phyloP scores from a whole-genome alignment of 2,888 invertebrate genomes.

The Campaea margaritaria region DNA sequence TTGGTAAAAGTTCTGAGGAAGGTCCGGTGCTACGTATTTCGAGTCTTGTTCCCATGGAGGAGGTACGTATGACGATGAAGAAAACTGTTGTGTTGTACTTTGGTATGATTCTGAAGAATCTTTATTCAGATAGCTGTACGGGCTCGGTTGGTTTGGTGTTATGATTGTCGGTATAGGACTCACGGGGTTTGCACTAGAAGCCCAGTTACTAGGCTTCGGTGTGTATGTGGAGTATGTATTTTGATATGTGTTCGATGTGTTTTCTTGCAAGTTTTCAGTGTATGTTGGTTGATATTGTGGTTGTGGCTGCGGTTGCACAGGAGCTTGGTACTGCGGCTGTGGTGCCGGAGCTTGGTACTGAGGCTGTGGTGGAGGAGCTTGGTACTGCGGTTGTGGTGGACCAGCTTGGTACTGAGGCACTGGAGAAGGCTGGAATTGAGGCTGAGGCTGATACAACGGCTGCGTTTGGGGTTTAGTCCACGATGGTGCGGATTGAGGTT shows the following conservation, averaged over 20 bases:
- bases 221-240: conserved; percentile 57
- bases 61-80: conserved; percentile 75
- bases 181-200: conserved; percentile 47
- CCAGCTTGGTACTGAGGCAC: conserved; percentile 46
- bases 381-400: conserved; percentile 43
- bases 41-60: conserved; percentile 81
- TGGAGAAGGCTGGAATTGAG: conserved; percentile 45
- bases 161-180: conserved; percentile 46
- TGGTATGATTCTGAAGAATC: conserved; percentile 66
- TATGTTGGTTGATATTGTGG: conserved; percentile 56
- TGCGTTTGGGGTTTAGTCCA: conserved; percentile 56
- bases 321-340: conserved; percentile 49
- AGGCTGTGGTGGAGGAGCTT: conserved; percentile 46
- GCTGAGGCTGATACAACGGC: conserved; percentile 48
- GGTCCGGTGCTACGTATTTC: conserved; percentile 61
- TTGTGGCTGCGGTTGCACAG: conserved; percentile 16
- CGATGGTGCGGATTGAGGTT: conserved; percentile 34
- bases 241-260: conserved; percentile 48
- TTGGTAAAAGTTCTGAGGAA: conserved; percentile 65
- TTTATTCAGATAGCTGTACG: conserved; percentile 58
- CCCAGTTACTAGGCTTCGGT: conserved; percentile 68
- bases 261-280: conserved; percentile 60
- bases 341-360: conserved; percentile 51
- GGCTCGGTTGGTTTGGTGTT: conserved; percentile 54
- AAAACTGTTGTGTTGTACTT: conserved; percentile 67